Evolutionary conservation across 2,113 vertebrate species (phyloP).

Genomic region (Oenanthe oenanthe): DNA sequence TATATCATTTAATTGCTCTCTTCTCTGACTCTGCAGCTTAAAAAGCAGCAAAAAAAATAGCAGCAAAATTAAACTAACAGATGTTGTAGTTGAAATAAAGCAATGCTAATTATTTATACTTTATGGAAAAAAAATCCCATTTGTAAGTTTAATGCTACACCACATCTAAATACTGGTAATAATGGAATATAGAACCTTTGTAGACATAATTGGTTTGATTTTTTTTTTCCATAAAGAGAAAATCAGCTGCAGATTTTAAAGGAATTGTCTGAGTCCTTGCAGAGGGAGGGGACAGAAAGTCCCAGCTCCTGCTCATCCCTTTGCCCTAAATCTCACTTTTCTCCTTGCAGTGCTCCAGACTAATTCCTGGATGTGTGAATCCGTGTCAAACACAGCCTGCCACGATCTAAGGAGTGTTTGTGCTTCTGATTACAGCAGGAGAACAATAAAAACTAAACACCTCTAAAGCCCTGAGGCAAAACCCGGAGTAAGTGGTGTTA

Average conservation of each 20-base stretch:
- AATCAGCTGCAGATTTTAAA: not conserved
- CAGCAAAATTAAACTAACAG: not conserved
- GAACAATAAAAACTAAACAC: not conserved
- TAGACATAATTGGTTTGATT: not conserved
- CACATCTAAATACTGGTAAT: not conserved
- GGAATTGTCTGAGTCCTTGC: not conserved
- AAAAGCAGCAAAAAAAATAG: not conserved
- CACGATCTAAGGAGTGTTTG: not conserved
- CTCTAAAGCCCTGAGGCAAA: not conserved
- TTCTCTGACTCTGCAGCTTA: not conserved
- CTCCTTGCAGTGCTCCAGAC: not conserved
- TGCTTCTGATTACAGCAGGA: not conserved
- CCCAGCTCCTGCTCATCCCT: not conserved
- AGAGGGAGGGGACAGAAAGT: not conserved
- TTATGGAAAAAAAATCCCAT: not conserved
- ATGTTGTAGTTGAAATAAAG: not conserved
- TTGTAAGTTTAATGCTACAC: not conserved
- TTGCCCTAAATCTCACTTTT: not conserved
- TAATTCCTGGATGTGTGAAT: not conserved
- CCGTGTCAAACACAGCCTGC: not conserved
- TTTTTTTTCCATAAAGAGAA: not conserved
- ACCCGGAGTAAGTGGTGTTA: not conserved
- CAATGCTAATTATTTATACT: not conserved
- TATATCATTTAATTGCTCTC: not conserved
- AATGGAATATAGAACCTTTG: not conserved